Evolutionary conservation across 2,888 invertebrate genomes (phyloP).

Genomic region (Girardia tigrina): DNA sequence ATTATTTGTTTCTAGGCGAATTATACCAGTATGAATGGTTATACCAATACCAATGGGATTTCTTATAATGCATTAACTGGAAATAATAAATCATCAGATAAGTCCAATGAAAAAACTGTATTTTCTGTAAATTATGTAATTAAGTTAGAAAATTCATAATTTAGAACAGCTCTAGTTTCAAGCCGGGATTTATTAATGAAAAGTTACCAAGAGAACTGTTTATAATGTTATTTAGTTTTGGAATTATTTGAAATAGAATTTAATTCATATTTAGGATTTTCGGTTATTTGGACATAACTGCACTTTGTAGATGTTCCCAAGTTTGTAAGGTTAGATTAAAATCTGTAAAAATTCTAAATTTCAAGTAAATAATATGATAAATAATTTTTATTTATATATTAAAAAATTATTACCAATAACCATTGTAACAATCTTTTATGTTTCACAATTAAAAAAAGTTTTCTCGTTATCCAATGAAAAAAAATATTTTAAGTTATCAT

Average conservation of each 20-base stretch:
- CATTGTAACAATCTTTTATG: too few relatives aligned
- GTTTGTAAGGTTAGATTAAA: constrained; percentile 49
- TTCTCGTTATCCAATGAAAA: too few relatives aligned
- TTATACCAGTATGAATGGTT: constrained; percentile 6
- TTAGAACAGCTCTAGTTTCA: not conserved
- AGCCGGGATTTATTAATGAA: not conserved
- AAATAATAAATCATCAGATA: not conserved
- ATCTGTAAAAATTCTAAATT: too few relatives aligned
- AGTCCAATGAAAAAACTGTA: constrained; percentile 6
- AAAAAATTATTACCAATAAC: not conserved
- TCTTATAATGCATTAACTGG: not conserved
- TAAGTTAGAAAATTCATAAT: not conserved
- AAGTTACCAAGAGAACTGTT: not conserved
- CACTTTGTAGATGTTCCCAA: constrained; percentile 83
- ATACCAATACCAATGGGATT: constrained; percentile 9
- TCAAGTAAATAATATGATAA: not conserved
- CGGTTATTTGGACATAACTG: constrained; percentile 85
- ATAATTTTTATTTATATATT: not conserved
- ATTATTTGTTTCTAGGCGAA: not conserved
- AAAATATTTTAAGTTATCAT: too few relatives aligned
- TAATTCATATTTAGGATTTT: constrained; percentile 49
- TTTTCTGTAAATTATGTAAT: not conserved
- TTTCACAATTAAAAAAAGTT: too few relatives aligned
- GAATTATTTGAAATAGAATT: too few relatives aligned
- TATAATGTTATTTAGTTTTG: not conserved